Evolutionary conservation across 1,140 invertebrate genomes (phyloP).

Genomic region (Lutraria rhynchaena): DNA sequence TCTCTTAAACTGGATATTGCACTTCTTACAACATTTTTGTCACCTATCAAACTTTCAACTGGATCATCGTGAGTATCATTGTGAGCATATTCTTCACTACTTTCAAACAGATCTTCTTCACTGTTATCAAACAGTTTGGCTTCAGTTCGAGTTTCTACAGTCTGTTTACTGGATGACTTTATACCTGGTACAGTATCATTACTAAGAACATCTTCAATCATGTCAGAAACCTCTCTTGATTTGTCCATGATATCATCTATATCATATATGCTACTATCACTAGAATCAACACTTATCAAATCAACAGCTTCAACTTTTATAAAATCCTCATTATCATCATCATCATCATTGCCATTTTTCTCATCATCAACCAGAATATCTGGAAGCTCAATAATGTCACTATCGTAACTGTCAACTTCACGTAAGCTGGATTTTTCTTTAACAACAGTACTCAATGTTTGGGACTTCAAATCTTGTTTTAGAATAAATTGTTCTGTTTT

Average conservation of each 20-base stretch:
- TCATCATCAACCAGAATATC: not conserved
- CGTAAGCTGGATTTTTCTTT: too few species aligned
- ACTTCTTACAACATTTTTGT: not conserved
- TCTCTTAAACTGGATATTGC: not conserved
- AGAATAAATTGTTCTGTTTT: too few species aligned
- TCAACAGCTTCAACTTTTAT: not conserved
- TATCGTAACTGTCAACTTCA: too few species aligned
- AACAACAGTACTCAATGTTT: too few species aligned
- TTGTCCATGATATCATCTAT: not conserved
- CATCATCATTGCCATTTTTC: not conserved
- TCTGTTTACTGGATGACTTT: not conserved
- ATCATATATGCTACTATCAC: slow-evolving; percentile 1
- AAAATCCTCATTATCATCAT: not conserved
- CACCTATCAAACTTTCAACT: not conserved
- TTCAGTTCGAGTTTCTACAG: not conserved
- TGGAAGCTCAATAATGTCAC: too few species aligned
- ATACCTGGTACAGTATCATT: not conserved
- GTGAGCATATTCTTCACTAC: not conserved
- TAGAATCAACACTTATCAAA: not conserved
- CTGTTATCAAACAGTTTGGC: not conserved
- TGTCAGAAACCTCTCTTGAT: slow-evolving; percentile 42
- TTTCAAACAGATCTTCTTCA: not conserved
- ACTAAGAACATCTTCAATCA: slow-evolving; percentile 25
- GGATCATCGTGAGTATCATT: not conserved
- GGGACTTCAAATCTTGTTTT: too few species aligned